These are phyloP conservation scores for Anas capensis DNA, from an alignment of 2,797 vertebrate genomes.

Conservation along the genomic window DNA sequence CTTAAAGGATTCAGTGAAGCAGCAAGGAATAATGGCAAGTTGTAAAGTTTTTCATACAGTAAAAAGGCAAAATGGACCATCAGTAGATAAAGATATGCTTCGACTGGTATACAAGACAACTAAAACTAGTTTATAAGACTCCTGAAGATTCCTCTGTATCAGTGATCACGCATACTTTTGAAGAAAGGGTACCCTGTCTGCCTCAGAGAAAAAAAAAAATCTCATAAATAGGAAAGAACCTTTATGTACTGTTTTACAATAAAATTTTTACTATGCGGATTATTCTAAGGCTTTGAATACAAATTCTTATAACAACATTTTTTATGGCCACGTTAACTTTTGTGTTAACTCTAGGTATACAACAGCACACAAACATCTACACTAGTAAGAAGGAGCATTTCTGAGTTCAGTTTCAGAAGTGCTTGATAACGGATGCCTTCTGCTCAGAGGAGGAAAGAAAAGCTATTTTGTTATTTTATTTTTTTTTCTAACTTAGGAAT, in stretches of 20 bases:
- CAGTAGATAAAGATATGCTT: neutral
- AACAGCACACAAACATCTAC: neutral
- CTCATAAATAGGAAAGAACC: neutral
- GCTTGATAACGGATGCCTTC: neutral
- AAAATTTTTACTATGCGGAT: neutral
- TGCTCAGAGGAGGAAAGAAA: neutral
- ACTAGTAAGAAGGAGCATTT: neutral
- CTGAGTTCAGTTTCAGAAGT: neutral
- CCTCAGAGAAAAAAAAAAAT: neutral
- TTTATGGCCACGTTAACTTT: neutral
- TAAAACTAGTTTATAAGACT: neutral
- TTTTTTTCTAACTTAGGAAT: neutral
- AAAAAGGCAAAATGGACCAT: neutral
- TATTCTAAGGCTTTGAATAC: neutral
- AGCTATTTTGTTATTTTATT: neutral
- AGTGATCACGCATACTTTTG: neutral
- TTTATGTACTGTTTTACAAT: neutral
- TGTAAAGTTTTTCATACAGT: neutral
- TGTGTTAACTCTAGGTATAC: neutral
- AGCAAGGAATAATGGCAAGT: neutral
- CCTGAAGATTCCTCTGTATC: neutral
- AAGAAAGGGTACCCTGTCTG: neutral
- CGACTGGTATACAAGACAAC: neutral
- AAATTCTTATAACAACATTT: rapidly evolving
- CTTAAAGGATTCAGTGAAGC: neutral